These are phyloP conservation scores for Gulo gulo DNA, from an alignment of 2,113 vertebrate genomes.

Conservation along the genomic window DNA sequence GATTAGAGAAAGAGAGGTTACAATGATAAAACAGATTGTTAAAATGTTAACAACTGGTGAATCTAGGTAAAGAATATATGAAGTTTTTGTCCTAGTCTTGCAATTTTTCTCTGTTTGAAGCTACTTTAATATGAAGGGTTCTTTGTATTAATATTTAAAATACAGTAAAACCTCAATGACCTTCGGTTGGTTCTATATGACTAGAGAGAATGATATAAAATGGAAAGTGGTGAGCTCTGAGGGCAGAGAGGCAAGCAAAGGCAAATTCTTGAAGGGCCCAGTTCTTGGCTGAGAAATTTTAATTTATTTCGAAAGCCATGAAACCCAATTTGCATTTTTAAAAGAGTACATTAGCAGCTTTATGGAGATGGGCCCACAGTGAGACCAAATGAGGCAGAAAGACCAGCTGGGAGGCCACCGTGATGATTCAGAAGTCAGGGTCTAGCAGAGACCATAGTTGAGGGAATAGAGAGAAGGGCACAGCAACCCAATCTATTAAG, in stretches of 20 bases:
- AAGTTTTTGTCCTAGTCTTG: background rate
- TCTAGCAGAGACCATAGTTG: background rate
- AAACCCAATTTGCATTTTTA: background rate
- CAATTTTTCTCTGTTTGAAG: background rate
- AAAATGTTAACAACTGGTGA: background rate
- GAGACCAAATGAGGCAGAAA: background rate
- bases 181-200: background rate
- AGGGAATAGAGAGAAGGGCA: background rate
- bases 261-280: background rate
- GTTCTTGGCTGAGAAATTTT: background rate
- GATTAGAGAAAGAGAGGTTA: background rate
- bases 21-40: background rate
- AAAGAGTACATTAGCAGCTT: background rate
- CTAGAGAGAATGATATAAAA: background rate
- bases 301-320: background rate
- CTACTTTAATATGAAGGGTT: background rate
- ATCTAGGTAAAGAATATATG: background rate
- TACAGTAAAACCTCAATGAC: background rate
- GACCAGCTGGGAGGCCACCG: background rate
- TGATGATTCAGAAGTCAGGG: background rate
- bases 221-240: background rate
- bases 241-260: background rate
- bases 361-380: background rate
- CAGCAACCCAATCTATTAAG: background rate
- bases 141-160: background rate